Conservation (phyloP, 2,113 vertebrate genomes). For the Xenopus borealis region DNA sequence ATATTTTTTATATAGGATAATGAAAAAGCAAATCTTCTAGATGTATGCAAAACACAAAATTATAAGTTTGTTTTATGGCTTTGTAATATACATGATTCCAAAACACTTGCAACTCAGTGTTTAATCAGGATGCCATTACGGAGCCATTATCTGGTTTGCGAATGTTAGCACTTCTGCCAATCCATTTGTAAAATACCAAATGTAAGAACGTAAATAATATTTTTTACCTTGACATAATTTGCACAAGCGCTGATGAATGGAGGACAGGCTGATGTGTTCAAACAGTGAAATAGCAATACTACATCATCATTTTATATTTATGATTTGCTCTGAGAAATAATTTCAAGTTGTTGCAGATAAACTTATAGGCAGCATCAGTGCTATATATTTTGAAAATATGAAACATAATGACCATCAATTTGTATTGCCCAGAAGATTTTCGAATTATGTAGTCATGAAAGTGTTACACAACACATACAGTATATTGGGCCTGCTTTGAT, state of each 20-base stretch:
- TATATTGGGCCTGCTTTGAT: no score
- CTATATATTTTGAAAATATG: constrained; percentile 24
- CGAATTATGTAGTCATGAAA: neutral
- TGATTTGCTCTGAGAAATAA: constrained; percentile 40
- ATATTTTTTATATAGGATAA: no score
- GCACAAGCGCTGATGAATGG: constrained; percentile 27
- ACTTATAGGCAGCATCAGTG: constrained; percentile 28
- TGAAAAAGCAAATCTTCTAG: no score
- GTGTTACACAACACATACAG: no score
- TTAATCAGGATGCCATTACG: constrained; percentile 32
- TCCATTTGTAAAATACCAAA: constrained; percentile 10
- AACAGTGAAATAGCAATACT: constrained; percentile 27
- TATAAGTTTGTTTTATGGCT: neutral
- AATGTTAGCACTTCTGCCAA: constrained; percentile 31
- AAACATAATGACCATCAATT: constrained; percentile 36
- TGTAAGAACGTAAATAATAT: constrained; percentile 28
- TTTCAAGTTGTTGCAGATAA: constrained; percentile 41
- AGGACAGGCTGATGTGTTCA: constrained; percentile 11
- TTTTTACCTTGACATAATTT: constrained; percentile 20
- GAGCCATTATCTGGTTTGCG: constrained; percentile 30
- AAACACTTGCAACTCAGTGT: constrained; percentile 25
- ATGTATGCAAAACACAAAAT: no score
- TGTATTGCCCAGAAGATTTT: constrained; percentile 12
- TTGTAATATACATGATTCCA: constrained; percentile 23
- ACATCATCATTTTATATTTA: constrained; percentile 39